phyloP scores from a whole-genome alignment of 35 echinoderm and acorn worm species.

The Heliocidaris tuberculata region DNA sequence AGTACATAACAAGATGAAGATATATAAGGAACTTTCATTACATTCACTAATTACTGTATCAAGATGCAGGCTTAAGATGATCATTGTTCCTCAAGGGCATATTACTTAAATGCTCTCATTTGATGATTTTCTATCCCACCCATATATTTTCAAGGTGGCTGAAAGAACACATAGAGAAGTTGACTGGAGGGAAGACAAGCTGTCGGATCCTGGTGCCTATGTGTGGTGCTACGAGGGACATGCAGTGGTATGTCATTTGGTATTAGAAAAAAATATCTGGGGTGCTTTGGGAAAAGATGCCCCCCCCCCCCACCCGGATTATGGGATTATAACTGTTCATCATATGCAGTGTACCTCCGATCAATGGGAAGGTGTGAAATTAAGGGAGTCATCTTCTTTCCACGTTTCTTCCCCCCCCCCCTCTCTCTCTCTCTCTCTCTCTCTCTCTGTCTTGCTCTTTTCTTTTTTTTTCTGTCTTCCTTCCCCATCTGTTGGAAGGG shows the following conservation, averaged over 20 bases:
- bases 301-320: neutral
- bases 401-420: no score
- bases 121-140: no score
- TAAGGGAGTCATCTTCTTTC: neutral
- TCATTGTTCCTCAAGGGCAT: no score
- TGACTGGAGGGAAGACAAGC: conserved; percentile 6
- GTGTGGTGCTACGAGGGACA: conserved; percentile 37
- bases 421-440: neutral
- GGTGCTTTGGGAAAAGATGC: neutral
- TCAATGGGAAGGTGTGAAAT: neutral
- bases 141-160: neutral
- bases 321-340: neutral
- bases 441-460: neutral
- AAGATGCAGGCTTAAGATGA: no score
- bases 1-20: no score
- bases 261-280: neutral
- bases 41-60: no score
- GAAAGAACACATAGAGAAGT: conserved; percentile 21
- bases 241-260: neutral
- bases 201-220: conserved; percentile 17
- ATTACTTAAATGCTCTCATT: no score
- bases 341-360: neutral
- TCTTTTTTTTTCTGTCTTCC: no score
- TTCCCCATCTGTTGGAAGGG: no score
- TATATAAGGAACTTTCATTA: no score